Base-by-base conservation (phyloP, 1,140 invertebrate species). In the Cydia fagiglandana region DNA sequence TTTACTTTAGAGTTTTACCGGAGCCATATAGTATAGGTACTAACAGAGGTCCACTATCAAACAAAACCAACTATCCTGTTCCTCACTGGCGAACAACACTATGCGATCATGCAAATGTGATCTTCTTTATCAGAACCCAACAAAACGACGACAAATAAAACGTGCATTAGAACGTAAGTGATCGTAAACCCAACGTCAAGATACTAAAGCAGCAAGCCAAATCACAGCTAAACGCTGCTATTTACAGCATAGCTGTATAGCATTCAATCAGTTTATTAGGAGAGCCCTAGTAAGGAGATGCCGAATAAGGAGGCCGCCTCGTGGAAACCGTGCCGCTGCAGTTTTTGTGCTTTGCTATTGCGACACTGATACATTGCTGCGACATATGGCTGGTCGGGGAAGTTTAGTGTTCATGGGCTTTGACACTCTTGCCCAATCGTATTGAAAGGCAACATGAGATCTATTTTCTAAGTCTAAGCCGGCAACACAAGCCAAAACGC, bases 241-340 rank as follows among this genome's bases (percentile, higher is more conserved):
- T 61, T 61, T 61, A 61, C 56, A 61, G 56, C 56, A 61, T 61
- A 61, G 56, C 20, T 61, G 56, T 61, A 61, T 61, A 61, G 56
- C 17, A 53, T 53, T 53, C 50, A 53, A 53, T 53, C 61, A 24
- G 64, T 68, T 68, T 70, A 70, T 17, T 41, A 47, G 41, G 73
- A 53, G 24, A 50, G 45, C 20, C 45, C 73, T 24, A 53, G 28
- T 77, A 79, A 41, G 75, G 79, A 28, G 13, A 24, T 76, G 70
- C 84, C 84, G 79, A 83, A 85, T 87, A 84, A 75, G 86, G 87
- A 75, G 73, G 75, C 68, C 50, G 76, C 64, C 76, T 78, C 83
- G 83, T 87, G 85, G 86, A 85, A 88, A 87, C 82, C 84, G 82
- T 87, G 87, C 78, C 86, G 77, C 50, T 73, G 73, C 45, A 74